These are phyloP conservation scores for Orussus abietinus DNA, from an alignment of 1,140 invertebrate species.

Conservation along the genomic window DNA sequence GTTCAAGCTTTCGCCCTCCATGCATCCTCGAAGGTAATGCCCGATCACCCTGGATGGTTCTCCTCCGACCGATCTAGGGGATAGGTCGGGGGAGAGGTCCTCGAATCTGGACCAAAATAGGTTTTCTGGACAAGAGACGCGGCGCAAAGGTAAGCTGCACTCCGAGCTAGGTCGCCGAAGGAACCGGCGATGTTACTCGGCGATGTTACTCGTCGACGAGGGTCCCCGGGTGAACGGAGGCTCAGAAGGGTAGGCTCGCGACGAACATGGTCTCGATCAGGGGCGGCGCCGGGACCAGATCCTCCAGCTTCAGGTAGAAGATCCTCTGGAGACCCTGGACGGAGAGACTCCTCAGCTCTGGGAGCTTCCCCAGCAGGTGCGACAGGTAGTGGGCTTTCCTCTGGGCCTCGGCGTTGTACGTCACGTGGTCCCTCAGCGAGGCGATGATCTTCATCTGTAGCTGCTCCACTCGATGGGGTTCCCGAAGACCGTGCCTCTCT, in stretches of 20 bases:
- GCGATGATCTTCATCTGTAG: slow-evolving; percentile 94
- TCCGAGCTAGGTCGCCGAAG: no score
- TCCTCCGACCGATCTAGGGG: no score
- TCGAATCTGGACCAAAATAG: no score
- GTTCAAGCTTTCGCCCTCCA: no score
- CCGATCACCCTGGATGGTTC: no score
- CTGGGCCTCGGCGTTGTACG: slow-evolving; percentile 87
- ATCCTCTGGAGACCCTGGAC: slow-evolving; percentile 91
- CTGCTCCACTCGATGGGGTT: slow-evolving; percentile 87
- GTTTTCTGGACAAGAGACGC: no score
- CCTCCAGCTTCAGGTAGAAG: slow-evolving; percentile 90
- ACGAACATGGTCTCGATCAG: slow-evolving; percentile 94
- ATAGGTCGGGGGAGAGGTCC: no score
- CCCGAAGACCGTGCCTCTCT: slow-evolving; percentile 91
- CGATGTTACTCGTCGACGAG: no score
- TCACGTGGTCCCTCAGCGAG: slow-evolving; percentile 89
- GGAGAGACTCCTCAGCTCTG: slow-evolving; percentile 85
- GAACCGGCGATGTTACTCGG: no score
- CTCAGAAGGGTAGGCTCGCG: slow-evolving; percentile 86
- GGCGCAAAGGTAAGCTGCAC: no score
- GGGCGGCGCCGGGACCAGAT: slow-evolving; percentile 85
- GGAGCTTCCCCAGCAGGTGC: slow-evolving; percentile 81
- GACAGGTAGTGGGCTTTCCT: slow-evolving; percentile 89
- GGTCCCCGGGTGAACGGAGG: no score
- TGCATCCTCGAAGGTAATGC: no score